These are phyloP conservation scores for Drosophila yooni DNA, from an alignment of 2,888 invertebrate species.

Conservation along the genomic window DNA sequence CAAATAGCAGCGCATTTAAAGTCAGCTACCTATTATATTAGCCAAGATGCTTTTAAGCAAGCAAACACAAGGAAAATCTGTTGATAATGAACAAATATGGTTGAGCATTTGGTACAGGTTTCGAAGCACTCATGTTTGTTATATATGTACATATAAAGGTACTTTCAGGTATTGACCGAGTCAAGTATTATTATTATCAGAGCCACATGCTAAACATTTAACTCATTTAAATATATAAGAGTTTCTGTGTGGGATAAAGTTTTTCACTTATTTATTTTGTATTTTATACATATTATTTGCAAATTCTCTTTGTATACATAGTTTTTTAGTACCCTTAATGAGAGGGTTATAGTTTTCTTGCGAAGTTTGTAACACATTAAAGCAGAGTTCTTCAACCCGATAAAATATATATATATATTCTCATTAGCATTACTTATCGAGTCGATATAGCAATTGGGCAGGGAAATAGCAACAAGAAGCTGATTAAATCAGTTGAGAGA, in stretches of 20 bases:
- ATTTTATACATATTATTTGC: neutral
- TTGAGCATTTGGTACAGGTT: neutral
- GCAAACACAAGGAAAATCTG: neutral
- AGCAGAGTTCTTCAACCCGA: neutral
- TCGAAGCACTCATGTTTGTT: neutral
- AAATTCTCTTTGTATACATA: neutral
- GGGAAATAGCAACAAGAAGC: slow-evolving; percentile 4
- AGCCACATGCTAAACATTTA: neutral
- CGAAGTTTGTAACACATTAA: neutral
- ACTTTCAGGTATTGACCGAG: neutral
- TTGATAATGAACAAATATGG: neutral
- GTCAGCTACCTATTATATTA: neutral
- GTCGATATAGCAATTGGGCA: neutral
- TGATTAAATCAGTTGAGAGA: slow-evolving; percentile 44
- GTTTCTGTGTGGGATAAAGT: neutral
- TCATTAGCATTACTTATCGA: neutral
- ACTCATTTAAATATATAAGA: neutral
- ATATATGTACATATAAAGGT: neutral
- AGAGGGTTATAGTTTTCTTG: neutral
- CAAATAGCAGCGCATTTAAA: neutral
- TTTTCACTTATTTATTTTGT: neutral
- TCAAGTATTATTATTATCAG: neutral
- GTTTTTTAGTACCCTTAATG: neutral
- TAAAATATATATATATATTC: neutral
- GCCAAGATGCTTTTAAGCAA: neutral